Conservation (phyloP, 2,888 invertebrate species). For the Cataglyphis rosenhaueri region DNA sequence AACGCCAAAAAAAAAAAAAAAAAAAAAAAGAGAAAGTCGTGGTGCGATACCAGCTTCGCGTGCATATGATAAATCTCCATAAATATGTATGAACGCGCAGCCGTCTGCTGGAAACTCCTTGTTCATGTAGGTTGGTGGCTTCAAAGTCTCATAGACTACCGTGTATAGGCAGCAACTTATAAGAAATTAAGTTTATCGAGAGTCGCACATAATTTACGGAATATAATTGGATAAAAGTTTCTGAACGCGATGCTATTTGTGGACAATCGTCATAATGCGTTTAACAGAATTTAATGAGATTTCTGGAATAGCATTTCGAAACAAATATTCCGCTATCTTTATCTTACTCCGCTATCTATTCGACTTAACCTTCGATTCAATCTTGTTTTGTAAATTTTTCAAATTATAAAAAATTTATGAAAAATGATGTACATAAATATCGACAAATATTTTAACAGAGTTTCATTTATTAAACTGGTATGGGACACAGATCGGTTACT, state of each 20-base stretch:
- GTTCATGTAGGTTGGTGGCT: slow-evolving; percentile 34
- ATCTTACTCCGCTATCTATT: background rate
- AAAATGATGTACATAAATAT: background rate
- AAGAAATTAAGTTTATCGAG: slow-evolving; percentile 35
- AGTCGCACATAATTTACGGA: slow-evolving; percentile 4
- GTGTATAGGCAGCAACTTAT: slow-evolving; percentile 4
- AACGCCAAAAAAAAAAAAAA: slow-evolving; percentile 74
- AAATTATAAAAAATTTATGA: background rate
- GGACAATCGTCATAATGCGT: background rate
- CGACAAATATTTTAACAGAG: slow-evolving; percentile 9
- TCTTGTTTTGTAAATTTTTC: background rate
- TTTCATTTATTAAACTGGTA: slow-evolving; percentile 6
- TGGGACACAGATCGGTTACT: slow-evolving; percentile 13
- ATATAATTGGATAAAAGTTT: slow-evolving; percentile 11
- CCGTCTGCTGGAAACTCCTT: slow-evolving; percentile 56
- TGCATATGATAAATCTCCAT: slow-evolving; percentile 77
- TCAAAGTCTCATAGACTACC: slow-evolving; percentile 36
- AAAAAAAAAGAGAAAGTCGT: background rate
- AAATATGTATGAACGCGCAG: slow-evolving; percentile 75
- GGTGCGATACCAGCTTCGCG: slow-evolving; percentile 68
- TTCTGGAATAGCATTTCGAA: background rate
- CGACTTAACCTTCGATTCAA: background rate
- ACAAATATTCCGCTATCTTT: background rate
- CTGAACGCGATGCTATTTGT: slow-evolving; percentile 1
- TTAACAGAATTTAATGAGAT: background rate